Conservation (phyloP, 2,113 vertebrate genomes). For the Sitta europaea region DNA sequence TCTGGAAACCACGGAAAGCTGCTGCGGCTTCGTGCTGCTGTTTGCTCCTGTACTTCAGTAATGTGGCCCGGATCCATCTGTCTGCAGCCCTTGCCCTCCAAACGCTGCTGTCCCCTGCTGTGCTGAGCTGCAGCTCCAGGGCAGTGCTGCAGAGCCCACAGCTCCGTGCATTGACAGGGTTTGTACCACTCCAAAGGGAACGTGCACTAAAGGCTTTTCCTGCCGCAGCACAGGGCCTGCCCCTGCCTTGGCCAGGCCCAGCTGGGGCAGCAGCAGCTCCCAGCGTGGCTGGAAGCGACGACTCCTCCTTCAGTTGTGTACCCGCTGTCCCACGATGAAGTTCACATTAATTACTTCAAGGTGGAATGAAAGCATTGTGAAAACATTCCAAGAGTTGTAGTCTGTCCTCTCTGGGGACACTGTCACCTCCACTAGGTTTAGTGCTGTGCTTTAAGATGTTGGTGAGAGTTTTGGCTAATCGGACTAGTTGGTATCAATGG, state of each 20-base stretch:
- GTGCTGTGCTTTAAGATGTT: conserved; percentile 55
- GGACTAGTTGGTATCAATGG: conserved; percentile 34
- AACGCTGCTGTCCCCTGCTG: neutral
- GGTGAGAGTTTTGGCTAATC: conserved; percentile 51
- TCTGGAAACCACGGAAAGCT: neutral
- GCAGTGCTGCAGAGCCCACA: neutral
- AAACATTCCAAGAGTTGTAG: conserved; percentile 26
- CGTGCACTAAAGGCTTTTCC: neutral
- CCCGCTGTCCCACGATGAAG: neutral
- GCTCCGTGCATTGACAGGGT: accelerated
- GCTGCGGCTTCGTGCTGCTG: neutral
- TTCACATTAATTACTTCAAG: neutral
- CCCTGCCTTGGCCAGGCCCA: neutral
- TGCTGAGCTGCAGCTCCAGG: accelerated
- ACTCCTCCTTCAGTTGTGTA: neutral
- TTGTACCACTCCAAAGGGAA: accelerated
- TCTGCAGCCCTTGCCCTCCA: neutral
- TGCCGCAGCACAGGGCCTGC: neutral
- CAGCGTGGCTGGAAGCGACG: neutral
- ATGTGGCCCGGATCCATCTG: neutral
- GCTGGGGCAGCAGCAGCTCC: neutral
- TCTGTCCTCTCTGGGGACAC: conserved; percentile 16
- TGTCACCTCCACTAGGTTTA: conserved; percentile 41
- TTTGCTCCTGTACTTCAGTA: neutral
- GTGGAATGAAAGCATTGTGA: conserved; percentile 1